Evolutionary conservation across 2,888 invertebrate species (phyloP).

Genomic region (Leucophora obtusa): DNA sequence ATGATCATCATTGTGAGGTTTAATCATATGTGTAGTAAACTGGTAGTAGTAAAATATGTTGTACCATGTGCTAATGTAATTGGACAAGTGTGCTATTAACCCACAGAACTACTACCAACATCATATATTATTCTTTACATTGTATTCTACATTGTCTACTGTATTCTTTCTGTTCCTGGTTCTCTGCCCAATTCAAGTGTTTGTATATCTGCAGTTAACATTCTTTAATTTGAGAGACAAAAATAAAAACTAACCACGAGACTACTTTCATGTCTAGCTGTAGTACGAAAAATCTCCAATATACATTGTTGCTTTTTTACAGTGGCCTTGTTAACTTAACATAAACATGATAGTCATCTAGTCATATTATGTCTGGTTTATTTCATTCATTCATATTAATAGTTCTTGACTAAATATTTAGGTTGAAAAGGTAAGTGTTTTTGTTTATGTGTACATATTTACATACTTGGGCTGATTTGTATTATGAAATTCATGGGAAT

Average conservation of each 20-base stretch:
- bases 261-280: background rate
- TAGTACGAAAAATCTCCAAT: too few relatives aligned
- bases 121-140: conserved; percentile 6
- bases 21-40: background rate
- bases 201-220: conserved; percentile 14
- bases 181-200: conserved; percentile 44
- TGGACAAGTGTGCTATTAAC: conserved; percentile 78
- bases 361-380: conserved; percentile 51
- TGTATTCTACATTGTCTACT: background rate
- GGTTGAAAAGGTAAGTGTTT: conserved; percentile 64
- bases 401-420: conserved; percentile 52
- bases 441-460: conserved; percentile 5
- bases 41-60: conserved; percentile 39
- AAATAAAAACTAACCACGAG: background rate
- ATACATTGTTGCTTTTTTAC: background rate
- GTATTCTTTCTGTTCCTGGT: conserved; percentile 40
- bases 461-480: conserved; percentile 15
- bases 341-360: conserved; percentile 6
- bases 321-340: conserved; percentile 58
- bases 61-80: conserved; percentile 63
- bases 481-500: conserved; percentile 48
- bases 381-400: conserved; percentile 48
- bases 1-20: background rate
- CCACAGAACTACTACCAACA: conserved; percentile 74
- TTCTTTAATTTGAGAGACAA: background rate